Percentiles rank a stretch among this genome's conserved stretches.
Evolutionary conservation across 2,888 invertebrate genomes (phyloP).

Genomic region (Theristus sp.): DNA sequence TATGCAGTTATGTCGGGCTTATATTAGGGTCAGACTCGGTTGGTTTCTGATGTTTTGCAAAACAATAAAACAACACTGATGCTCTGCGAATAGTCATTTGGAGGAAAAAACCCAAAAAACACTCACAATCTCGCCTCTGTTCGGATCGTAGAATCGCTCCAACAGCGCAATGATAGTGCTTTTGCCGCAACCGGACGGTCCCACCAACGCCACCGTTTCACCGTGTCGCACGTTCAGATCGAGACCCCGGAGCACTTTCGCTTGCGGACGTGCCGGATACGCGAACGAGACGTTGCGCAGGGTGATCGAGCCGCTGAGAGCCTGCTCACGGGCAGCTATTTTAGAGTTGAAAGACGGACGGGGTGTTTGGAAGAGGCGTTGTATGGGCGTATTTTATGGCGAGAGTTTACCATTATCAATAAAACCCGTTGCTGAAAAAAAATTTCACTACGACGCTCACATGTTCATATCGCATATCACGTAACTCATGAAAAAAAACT

Average conservation of each 20-base stretch:
- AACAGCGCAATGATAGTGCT: constrained; percentile 27
- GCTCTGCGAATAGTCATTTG: too few species aligned
- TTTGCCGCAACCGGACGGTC: constrained; percentile 31
- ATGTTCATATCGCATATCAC: neutral
- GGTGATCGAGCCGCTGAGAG: constrained; percentile 26
- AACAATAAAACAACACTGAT: too few species aligned
- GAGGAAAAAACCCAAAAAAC: neutral
- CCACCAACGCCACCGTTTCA: constrained; percentile 29
- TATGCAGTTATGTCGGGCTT: neutral
- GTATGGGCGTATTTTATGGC: neutral
- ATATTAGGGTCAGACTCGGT: neutral
- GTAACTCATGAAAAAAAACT: too few species aligned
- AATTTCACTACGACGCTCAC: too few species aligned
- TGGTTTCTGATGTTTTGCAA: too few species aligned
- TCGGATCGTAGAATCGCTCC: constrained; percentile 28
- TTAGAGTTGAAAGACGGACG: neutral
- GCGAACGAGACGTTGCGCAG: constrained; percentile 29
- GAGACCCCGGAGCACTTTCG: constrained; percentile 5
- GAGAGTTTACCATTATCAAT: too few species aligned
- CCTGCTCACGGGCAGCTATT: constrained; percentile 14
- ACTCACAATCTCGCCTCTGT: constrained; percentile 12
- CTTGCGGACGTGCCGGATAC: constrained; percentile 30
- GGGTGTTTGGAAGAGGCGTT: too few species aligned
- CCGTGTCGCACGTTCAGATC: constrained; percentile 24
- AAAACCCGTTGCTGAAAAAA: too few species aligned